Evolutionary conservation across 2,113 vertebrate species (phyloP), one percentile per base, ranked within the genome.

Genomic region (Gadus macrocephalus): DNA sequence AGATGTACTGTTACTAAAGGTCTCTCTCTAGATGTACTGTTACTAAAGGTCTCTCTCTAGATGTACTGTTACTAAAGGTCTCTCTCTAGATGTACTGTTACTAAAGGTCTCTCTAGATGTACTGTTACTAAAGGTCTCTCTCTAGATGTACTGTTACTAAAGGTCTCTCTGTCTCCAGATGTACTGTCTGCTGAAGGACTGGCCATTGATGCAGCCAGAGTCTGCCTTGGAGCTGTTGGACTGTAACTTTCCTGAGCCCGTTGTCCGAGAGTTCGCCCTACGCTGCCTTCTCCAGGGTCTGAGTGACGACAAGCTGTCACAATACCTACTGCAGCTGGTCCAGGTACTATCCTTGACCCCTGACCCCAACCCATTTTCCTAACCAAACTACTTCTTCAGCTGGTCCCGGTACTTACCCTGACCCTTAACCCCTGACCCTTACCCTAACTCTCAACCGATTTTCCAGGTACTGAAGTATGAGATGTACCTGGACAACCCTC

Each of bases 261-360:
- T 83, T 49, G 88, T 89, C 64, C 69, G 89, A 16, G 89, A 90
- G 53, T 90, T 88, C 4, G 89, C 89, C 1, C 80, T 88, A 49
- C 85, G 86, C 65, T 90, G 89, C 67, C 83, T 90, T 8, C 81
- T 84, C 6, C 84, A 87, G 76, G 88, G 89, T 0, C 81, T 90
- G 58, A 85, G 82, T 0, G 89, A 90, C 0, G 89, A 90, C 69
- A 86, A 87, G 20, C 84, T 90, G 42, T 88, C 85, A 28, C 88
- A 90, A 63, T 90, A 90, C 63, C 87, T 90, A 5, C 84, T 90
- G 38, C 89, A 90, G 71, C 79, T 90, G 5, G 89, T 90, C 20
- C 89, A 90, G 84, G 89, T 90, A 62, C 31, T 35, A 35, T 35
- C 31, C 28, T 5, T 31, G 28, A 31, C 28, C 28, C 31, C 31